A percentile compares a stretch with the other conserved stretches of the same genome.
These are phyloP conservation scores for Rhyacophila evoluta DNA, from an alignment of 2,888 invertebrate genomes.

Conservation along the genomic window DNA sequence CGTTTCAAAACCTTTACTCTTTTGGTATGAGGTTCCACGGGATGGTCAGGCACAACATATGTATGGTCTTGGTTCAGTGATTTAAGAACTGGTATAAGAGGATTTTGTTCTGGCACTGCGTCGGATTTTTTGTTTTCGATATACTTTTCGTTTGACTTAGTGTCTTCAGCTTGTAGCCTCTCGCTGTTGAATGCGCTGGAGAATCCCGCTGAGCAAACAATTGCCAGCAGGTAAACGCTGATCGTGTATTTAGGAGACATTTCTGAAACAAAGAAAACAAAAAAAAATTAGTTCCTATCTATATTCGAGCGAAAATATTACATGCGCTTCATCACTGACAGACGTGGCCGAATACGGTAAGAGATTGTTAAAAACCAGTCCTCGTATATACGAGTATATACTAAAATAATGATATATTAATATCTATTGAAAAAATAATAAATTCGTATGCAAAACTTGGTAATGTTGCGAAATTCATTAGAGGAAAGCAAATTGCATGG, in stretches of 20 bases:
- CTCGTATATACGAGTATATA: neutral
- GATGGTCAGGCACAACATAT: conserved; percentile 63
- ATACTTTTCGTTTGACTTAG: neutral
- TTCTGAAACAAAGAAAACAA: conserved; percentile 27
- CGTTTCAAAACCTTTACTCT: conserved; percentile 50
- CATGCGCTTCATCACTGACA: too few relatives aligned
- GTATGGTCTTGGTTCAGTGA: neutral
- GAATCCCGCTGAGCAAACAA: conserved; percentile 11
- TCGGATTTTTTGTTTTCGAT: neutral
- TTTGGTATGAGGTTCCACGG: conserved; percentile 63
- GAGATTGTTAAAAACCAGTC: too few relatives aligned
- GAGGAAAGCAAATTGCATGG: neutral
- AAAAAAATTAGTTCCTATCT: neutral
- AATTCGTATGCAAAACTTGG: too few relatives aligned
- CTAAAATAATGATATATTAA: neutral
- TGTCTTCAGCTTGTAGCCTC: neutral
- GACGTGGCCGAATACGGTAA: too few relatives aligned
- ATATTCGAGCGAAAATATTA: too few relatives aligned
- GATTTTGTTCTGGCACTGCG: conserved; percentile 42
- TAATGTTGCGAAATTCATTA: neutral
- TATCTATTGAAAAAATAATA: neutral
- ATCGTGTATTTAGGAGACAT: neutral
- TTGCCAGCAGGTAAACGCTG: neutral
- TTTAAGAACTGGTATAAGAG: neutral
- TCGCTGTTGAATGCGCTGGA: conserved; percentile 27